A percentile compares a stretch with the other conserved stretches of the same genome.
These are phyloP conservation scores for Subanguina moxae DNA, from an alignment of 1,140 invertebrate genomes.

Conservation along the genomic window DNA sequence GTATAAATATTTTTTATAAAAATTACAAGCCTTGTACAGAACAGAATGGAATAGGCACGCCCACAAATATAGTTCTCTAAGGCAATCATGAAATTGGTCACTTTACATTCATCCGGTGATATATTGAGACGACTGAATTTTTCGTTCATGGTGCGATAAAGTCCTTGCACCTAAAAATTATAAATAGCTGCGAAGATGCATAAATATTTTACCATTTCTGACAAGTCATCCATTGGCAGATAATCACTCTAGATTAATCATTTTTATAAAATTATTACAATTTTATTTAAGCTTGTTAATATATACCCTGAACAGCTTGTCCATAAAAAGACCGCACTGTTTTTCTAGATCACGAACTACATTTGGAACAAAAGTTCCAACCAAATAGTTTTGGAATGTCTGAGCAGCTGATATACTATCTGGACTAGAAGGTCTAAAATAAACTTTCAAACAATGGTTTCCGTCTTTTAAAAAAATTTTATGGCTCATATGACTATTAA, in stretches of 20 bases:
- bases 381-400: slow-evolving; percentile 25
- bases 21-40: slow-evolving; percentile 41
- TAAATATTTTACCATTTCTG: slow-evolving; percentile 6
- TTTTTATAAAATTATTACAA: slow-evolving; percentile 22
- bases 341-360: slow-evolving; percentile 40
- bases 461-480: no score
- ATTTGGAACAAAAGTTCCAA: slow-evolving; percentile 21
- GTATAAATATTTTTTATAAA: not conserved
- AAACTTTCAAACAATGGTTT: not conserved
- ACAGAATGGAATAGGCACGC: slow-evolving; percentile 43
- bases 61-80: slow-evolving; percentile 52
- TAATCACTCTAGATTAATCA: slow-evolving; percentile 28
- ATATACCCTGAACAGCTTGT: slow-evolving; percentile 38
- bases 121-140: slow-evolving; percentile 12
- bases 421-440: slow-evolving; percentile 38
- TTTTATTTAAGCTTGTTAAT: slow-evolving; percentile 10
- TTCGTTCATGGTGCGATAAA: slow-evolving; percentile 77
- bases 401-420: slow-evolving; percentile 34
- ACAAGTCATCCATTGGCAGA: slow-evolving; percentile 55
- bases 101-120: not conserved
- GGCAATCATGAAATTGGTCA: slow-evolving; percentile 41
- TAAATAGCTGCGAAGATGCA: slow-evolving; percentile 51
- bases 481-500: no score
- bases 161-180: slow-evolving; percentile 79
- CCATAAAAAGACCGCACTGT: slow-evolving; percentile 37